Conservation (phyloP, 64 coral and sea anemone genomes). For the Actinia equina region DNA sequence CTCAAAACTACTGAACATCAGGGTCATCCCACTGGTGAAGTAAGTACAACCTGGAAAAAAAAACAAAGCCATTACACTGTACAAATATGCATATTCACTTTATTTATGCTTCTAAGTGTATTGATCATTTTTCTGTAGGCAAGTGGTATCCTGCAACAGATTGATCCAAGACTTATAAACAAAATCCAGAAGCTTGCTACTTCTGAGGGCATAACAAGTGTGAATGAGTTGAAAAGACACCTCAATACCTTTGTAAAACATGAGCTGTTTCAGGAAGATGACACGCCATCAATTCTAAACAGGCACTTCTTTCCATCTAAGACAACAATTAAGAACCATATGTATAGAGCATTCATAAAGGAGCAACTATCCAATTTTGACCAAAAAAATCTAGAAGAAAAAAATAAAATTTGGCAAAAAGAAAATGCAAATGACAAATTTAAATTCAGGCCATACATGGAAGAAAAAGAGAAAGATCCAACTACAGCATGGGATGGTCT, state of each 20-base stretch:
- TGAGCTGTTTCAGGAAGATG: background rate
- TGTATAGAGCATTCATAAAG: slow-evolving; percentile 24
- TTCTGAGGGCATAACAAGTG: slow-evolving; percentile 18
- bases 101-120: too few relatives aligned
- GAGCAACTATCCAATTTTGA: slow-evolving; percentile 21
- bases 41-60: too few relatives aligned
- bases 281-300: slow-evolving; percentile 11
- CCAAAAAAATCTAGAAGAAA: slow-evolving; percentile 40
- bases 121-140: too few relatives aligned
- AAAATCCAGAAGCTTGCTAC: slow-evolving; percentile 23
- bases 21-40: too few relatives aligned
- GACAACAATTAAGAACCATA: background rate
- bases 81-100: too few relatives aligned
- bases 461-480: background rate
- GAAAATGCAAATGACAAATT: background rate
- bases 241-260: slow-evolving; percentile 14
- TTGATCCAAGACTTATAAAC: background rate
- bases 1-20: too few relatives aligned
- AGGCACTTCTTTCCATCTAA: slow-evolving; percentile 28
- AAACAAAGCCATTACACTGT: too few relatives aligned
- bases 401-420: slow-evolving; percentile 20
- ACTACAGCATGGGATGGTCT: background rate
- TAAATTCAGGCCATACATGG: slow-evolving; percentile 7
- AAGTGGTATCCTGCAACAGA: too few relatives aligned
- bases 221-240: slow-evolving; percentile 33